Evolutionary conservation across 2,888 invertebrate species (phyloP), one percentile per base, ranked within the genome.

Genomic region (Fragum whitleyi): DNA sequence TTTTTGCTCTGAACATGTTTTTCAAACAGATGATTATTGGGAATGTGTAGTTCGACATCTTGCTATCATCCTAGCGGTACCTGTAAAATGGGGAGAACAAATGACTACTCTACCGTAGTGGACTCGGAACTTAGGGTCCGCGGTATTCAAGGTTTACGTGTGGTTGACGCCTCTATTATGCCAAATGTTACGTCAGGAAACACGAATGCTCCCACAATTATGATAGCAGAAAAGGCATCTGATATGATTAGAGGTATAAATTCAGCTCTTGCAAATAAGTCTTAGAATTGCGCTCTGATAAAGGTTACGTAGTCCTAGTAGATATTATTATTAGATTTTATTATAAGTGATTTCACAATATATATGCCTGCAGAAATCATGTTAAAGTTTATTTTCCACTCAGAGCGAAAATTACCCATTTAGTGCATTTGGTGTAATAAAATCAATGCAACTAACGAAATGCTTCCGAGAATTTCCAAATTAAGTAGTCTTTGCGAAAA

Each of bases 21-120:
- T 81, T 39, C 76, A 74, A 1, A 71, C 83, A 11, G 83, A 86
- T 68, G 77, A 62, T 9, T 86, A 83, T 57, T 87, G 86, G 87
- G 76, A 68, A 39, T 87, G 84, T 59, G 16, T 74, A 11, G 47
- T 86, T 6, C 68, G 79, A 14, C 68, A 76, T n/a, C 51, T 78
- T 19, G 76, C 21, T 85, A 79, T 92, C 97, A 97, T 93, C 96
- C 95, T 0, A 96, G 96, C 0, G 97, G 97, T 1, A 96, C 96
- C 0, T 96, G 97, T 90, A 95, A 95, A n/a, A 96, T 97, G 91
- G 97, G 96, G 1, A 91, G 79, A 29, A 79, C 42, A 0, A 89
- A 91, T 9, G 94, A 95, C 79, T 57, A 76, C 0, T 87, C 91
- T 91, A 94, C 95, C 1, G 97, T 97, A 0, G 96, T 97, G 0